These are phyloP conservation scores for roundworm (Caenorhabditis elegans) DNA, from an alignment of 1,140 invertebrate species.

Conservation along the genomic window DNA sequence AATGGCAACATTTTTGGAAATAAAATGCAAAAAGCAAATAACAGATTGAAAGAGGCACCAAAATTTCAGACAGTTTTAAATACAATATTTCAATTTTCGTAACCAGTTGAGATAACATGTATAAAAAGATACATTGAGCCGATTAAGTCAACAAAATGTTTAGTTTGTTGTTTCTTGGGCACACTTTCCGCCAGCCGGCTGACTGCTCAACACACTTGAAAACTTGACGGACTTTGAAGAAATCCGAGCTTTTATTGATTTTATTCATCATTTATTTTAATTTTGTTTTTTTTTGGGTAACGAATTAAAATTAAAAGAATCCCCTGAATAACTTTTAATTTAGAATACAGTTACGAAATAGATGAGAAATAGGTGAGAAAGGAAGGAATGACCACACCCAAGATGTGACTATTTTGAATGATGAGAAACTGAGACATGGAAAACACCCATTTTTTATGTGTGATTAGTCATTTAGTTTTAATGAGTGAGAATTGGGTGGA, in stretches of 20 bases:
- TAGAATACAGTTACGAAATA: not conserved
- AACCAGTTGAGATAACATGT: not conserved
- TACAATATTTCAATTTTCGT: not conserved
- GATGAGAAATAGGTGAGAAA: slow-evolving; percentile 19
- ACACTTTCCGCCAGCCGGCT: not conserved
- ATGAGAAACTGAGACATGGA: not conserved
- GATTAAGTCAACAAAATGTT: slow-evolving; percentile 30
- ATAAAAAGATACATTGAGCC: slow-evolving; percentile 17
- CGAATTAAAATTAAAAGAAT: too few relatives aligned
- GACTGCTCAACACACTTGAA: not conserved
- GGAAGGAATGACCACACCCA: not conserved
- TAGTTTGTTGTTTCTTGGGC: slow-evolving; percentile 24
- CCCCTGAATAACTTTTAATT: not conserved
- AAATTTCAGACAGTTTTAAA: not conserved
- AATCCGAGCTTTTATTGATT: not conserved
- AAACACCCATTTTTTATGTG: not conserved
- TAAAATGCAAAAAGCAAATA: slow-evolving; percentile 18
- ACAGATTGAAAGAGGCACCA: not conserved
- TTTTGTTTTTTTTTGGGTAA: not conserved
- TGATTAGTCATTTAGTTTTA: not conserved
- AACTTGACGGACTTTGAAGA: not conserved
- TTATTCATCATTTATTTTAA: slow-evolving; percentile 3
- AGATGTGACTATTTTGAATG: not conserved
- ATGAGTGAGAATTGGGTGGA: too few relatives aligned
- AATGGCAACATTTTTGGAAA: not conserved